These are phyloP conservation scores for Loripinus fragilis DNA, from an alignment of 2,888 invertebrate species.

Conservation along the genomic window DNA sequence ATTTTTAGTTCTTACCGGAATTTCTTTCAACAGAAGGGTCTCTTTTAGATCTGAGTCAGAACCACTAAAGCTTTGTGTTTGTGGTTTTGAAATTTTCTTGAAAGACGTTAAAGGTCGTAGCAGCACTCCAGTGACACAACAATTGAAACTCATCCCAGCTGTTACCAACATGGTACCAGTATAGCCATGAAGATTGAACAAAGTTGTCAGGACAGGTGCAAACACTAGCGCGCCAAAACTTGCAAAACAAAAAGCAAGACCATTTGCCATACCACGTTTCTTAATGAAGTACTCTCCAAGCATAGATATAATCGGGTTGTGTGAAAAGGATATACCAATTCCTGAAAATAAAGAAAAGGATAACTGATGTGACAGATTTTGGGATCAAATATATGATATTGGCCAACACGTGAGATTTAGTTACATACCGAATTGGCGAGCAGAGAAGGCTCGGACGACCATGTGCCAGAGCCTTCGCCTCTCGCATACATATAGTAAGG, in stretches of 20 bases:
- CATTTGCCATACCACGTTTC: slow-evolving; percentile 33
- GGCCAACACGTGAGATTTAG: too few species aligned
- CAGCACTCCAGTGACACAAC: slow-evolving; percentile 27
- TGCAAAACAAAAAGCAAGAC: slow-evolving; percentile 33
- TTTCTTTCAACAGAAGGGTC: neutral
- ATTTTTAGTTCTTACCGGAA: neutral
- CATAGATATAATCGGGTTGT: slow-evolving; percentile 32
- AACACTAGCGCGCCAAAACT: slow-evolving; percentile 36
- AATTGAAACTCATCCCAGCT: slow-evolving; percentile 34
- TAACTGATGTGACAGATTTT: too few species aligned
- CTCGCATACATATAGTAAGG: too few species aligned
- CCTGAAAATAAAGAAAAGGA: too few species aligned
- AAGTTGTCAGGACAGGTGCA: slow-evolving; percentile 32
- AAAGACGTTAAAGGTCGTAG: slow-evolving; percentile 33
- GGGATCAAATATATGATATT: too few species aligned
- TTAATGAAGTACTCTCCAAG: slow-evolving; percentile 38
- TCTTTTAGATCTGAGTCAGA: neutral
- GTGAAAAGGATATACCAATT: slow-evolving; percentile 24
- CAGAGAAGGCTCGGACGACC: too few species aligned
- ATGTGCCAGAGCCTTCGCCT: too few species aligned
- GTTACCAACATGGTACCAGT: slow-evolving; percentile 33
- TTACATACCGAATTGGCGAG: too few species aligned
- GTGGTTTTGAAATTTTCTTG: neutral
- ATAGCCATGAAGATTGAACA: slow-evolving; percentile 29
- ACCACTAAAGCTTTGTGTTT: neutral